Percentiles rank a stretch among this genome's conserved stretches.
Evolutionary conservation across 2,888 invertebrate species (phyloP).

Genomic region (Operophtera brumata): DNA sequence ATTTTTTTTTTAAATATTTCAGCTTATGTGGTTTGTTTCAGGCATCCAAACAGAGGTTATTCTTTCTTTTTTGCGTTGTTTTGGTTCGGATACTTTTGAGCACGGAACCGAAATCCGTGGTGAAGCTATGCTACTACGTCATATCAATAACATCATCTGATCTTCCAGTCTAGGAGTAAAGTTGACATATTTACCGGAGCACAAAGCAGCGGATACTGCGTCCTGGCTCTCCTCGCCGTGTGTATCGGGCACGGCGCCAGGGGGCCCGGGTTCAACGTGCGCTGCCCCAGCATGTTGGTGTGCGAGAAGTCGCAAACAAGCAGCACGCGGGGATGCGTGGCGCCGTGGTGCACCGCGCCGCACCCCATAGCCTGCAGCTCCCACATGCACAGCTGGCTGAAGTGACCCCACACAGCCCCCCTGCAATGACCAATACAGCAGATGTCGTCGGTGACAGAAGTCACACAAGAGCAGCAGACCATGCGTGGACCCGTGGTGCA

Average conservation of each 20-base stretch:
- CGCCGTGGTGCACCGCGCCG: slow-evolving; percentile 62
- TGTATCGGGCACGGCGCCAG: slow-evolving; percentile 54
- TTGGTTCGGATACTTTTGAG: too few species aligned
- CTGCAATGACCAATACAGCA: slow-evolving; percentile 34
- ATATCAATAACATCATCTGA: too few species aligned
- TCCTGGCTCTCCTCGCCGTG: slow-evolving; percentile 44
- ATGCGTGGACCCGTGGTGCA: too few species aligned
- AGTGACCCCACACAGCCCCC: slow-evolving; percentile 70
- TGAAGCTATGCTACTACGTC: too few species aligned
- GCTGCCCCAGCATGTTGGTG: slow-evolving; percentile 73
- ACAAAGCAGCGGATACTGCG: slow-evolving; percentile 59
- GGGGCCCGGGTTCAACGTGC: slow-evolving; percentile 55
- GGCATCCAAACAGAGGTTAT: too few species aligned
- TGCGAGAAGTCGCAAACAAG: slow-evolving; percentile 75
- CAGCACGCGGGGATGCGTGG: slow-evolving; percentile 48
- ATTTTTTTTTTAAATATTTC: too few species aligned
- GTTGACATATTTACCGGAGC: slow-evolving; percentile 59
- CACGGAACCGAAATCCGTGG: too few species aligned
- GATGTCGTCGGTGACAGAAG: too few species aligned
- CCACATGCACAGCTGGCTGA: slow-evolving; percentile 71
- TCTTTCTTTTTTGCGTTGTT: too few species aligned
- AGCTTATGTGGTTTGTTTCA: too few species aligned
- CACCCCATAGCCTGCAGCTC: slow-evolving; percentile 67
- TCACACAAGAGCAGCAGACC: too few species aligned
- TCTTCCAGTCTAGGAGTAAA: too few species aligned